phyloP scores from a whole-genome alignment of 1,140 invertebrate species.

The Ridgeia piscesae region DNA sequence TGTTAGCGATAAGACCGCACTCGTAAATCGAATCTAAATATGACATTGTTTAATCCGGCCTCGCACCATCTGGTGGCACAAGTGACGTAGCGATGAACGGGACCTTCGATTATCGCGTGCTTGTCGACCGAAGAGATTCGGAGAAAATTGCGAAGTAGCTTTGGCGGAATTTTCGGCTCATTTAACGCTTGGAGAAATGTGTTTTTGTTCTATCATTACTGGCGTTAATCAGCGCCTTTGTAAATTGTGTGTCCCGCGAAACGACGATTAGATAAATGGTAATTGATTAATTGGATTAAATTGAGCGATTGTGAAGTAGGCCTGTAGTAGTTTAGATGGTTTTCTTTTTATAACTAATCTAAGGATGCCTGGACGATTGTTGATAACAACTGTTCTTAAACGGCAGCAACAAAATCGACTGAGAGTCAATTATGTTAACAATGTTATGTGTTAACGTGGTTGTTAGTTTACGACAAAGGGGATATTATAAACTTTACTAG shows the following conservation, averaged over 20 bases:
- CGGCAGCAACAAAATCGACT: too few relatives aligned
- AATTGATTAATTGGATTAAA: neutral
- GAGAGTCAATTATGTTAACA: too few relatives aligned
- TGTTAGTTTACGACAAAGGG: too few relatives aligned
- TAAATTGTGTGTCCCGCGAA: neutral
- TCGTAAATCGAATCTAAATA: neutral
- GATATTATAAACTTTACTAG: too few relatives aligned
- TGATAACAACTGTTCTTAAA: neutral
- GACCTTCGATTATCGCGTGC: neutral
- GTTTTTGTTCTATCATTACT: neutral
- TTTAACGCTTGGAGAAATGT: neutral
- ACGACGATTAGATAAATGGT: neutral
- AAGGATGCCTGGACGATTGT: neutral
- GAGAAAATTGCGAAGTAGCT: neutral
- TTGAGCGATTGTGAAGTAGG: neutral
- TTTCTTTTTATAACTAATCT: too few relatives aligned
- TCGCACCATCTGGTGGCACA: neutral
- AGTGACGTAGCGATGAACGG: neutral
- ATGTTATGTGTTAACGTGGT: too few relatives aligned
- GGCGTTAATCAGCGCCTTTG: neutral
- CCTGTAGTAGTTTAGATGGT: too few relatives aligned
- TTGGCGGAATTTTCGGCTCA: neutral
- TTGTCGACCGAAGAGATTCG: neutral
- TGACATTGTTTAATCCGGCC: neutral
- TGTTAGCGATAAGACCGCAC: neutral